phyloP scores from a whole-genome alignment of 2,888 invertebrate genomes.

The Therioaphis trifolii region DNA sequence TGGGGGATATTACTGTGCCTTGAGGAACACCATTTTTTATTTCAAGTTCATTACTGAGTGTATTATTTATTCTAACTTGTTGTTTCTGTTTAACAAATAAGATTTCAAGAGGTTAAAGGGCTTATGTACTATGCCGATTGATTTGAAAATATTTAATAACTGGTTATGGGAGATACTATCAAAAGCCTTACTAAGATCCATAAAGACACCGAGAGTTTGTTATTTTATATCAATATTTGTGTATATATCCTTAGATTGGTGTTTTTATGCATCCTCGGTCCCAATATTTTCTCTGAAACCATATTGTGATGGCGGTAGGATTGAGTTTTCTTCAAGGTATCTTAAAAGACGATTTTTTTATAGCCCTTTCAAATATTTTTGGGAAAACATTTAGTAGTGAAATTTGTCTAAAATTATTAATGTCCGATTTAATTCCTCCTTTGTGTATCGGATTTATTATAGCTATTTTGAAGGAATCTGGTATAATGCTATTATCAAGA shows the following conservation, averaged over 20 bases:
- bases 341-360: too few species aligned
- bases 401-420: too few species aligned
- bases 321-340: too few species aligned
- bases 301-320: too few species aligned
- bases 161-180: background rate
- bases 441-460: too few species aligned
- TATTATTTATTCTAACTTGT: background rate
- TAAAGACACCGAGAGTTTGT: background rate
- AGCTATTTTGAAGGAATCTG: too few species aligned
- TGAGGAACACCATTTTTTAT: conserved; percentile 7
- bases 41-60: background rate
- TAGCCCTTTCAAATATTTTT: too few species aligned
- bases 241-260: background rate
- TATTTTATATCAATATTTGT: background rate
- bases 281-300: conserved; percentile 1
- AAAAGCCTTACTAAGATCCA: background rate
- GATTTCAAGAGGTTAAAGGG: background rate
- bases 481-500: too few species aligned
- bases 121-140: conserved; percentile 9
- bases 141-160: conserved; percentile 4
- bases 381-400: too few species aligned
- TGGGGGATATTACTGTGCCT: conserved; percentile 1
- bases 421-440: too few species aligned
- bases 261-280: background rate
- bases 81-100: background rate